Conservation (phyloP, 1,140 invertebrate genomes). For the Brachionus calyciflorus region DNA sequence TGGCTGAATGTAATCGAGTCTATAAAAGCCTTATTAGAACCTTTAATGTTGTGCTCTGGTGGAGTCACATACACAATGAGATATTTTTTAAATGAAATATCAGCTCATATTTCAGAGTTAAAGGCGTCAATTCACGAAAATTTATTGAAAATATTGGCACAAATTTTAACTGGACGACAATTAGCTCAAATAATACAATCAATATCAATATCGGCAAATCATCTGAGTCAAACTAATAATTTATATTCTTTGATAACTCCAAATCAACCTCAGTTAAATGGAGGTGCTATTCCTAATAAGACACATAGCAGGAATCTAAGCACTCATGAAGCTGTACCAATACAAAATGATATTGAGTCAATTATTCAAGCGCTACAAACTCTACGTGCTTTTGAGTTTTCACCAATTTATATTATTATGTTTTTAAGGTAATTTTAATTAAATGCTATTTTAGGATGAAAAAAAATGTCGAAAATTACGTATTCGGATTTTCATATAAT, state of each 20-base stretch:
- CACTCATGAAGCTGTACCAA: neutral
- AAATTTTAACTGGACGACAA: conserved; percentile 83
- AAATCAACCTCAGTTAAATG: neutral
- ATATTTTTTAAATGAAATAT: conserved; percentile 73
- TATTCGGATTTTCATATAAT: too few species aligned
- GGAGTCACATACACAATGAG: conserved; percentile 38
- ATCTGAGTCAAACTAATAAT: conserved; percentile 4
- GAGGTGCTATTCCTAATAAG: neutral
- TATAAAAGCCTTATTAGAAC: neutral
- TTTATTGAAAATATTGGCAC: conserved; percentile 77
- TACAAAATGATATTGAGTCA: conserved; percentile 6
- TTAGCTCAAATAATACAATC: conserved; percentile 50
- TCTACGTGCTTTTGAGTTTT: conserved; percentile 32
- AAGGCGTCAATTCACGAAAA: conserved; percentile 88
- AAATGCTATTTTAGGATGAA: too few species aligned
- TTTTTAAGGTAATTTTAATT: too few species aligned
- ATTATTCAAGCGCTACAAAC: conserved; percentile 38
- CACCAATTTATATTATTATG: conserved; percentile 14
- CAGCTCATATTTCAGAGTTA: conserved; percentile 78
- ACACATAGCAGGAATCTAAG: neutral
- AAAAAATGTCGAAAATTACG: too few species aligned
- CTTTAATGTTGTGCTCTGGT: conserved; percentile 25
- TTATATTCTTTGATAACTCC: neutral
- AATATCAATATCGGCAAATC: conserved; percentile 17
- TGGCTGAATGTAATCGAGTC: neutral